phyloP scores from a whole-genome alignment of 2,888 invertebrate species.

The Chaetoderma sp. region DNA sequence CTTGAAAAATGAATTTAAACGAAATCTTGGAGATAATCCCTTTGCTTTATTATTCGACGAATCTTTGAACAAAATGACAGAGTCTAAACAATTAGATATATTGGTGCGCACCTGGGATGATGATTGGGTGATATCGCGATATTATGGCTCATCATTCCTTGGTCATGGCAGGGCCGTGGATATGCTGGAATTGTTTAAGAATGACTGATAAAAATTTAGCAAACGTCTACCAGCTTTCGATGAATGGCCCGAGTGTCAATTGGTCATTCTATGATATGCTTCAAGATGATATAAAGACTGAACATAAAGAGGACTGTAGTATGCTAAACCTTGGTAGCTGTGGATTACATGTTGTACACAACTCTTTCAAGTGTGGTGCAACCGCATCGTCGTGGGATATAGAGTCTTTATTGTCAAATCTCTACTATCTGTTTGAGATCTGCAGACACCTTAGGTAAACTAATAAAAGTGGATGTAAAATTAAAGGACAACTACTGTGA shows the following conservation, averaged over 20 bases:
- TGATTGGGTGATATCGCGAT: conserved; percentile 42
- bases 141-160: conserved; percentile 40
- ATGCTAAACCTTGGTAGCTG: conserved; percentile 53
- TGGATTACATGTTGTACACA: conserved; percentile 53
- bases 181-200: too few relatives aligned
- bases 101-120: conserved; percentile 45
- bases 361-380: conserved; percentile 50
- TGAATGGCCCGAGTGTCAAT: conserved; percentile 32
- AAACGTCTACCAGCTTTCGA: conserved; percentile 19
- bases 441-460: not conserved
- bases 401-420: conserved; percentile 1
- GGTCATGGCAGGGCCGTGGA: too few relatives aligned
- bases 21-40: too few relatives aligned
- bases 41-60: conserved; percentile 39
- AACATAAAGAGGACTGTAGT: too few relatives aligned
- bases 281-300: too few relatives aligned
- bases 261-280: conserved; percentile 1
- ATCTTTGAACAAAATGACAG: conserved; percentile 31
- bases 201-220: too few relatives aligned
- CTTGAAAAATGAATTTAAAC: too few relatives aligned
- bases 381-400: conserved; percentile 39
- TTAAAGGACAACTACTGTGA: not conserved
- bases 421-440: too few relatives aligned
- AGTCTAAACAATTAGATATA: conserved; percentile 48
- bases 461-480: not conserved